Base-by-base conservation (phyloP, 2,888 invertebrate species). In the Andrena trimmerana region DNA sequence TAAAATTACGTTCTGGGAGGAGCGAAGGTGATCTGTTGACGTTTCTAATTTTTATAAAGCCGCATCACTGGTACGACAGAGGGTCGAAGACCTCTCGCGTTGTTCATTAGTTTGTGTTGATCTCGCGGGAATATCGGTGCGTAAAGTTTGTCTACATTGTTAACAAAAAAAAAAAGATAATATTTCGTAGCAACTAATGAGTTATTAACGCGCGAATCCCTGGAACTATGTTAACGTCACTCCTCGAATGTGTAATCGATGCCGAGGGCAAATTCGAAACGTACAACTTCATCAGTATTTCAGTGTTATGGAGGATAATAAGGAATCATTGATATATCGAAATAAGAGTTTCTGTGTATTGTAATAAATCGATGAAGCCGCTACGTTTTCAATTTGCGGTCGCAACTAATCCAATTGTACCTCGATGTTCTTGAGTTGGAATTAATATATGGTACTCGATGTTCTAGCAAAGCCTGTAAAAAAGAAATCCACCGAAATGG, bases 11-110 rank as follows among this genome's bases (percentile, higher is more conserved):
- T 88, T 87, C 74, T 73, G 74, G 76, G 79, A 82, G 70, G 75
- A 76, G 62, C 65, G 78, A 83, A 81, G 78, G 73, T 82, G 83
- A 87, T 78, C 81, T 78, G 83, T 86, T 80, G 68, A 86, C 79
- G 74, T 84, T 78, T 86, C 74, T 77, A 75, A 85, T 84, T 90
- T 90, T 70, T 85, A 77, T 78, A 81, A 83, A 89, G 87, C 84
- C 84, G 87, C 81, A 83, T 83, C 75, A 72, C 83, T 69, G 42
- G n/a, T 10, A 71, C 20, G 48, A 72, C 68, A 36, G 75, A 57
- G 54, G 57, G 13, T 71, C 42, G 4, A 66, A 57, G 20, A 13
- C 3, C 13, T 27, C 42, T 29, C 24, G 1, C 2, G 24, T 42
- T 75, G 10, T 20, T 66, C 27, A 27, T 48, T 3, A 0, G 7